Evolutionary conservation across 1,140 invertebrate genomes (phyloP).

Genomic region (Lasioglossum albipes): DNA sequence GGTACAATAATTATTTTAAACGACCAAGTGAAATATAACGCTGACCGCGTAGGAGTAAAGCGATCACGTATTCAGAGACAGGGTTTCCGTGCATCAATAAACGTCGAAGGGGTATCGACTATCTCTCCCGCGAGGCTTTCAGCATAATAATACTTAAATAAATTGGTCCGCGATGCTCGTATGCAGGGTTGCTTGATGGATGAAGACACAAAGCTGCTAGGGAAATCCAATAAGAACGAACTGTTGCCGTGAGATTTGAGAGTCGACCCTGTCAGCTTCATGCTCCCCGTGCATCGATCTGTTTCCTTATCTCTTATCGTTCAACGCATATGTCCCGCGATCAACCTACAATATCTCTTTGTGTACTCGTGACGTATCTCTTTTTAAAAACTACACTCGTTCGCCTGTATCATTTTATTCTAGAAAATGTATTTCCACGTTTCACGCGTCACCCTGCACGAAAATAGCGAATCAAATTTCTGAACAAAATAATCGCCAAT

Average conservation of each 20-base stretch:
- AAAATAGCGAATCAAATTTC: too few relatives aligned
- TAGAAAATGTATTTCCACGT: too few relatives aligned
- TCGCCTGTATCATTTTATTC: too few relatives aligned
- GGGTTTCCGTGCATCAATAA: not conserved
- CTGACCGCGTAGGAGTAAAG: not conserved
- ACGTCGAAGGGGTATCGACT: not conserved
- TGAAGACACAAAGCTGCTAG: constrained; percentile 27
- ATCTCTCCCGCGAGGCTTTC: constrained; percentile 7
- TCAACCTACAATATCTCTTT: not conserved
- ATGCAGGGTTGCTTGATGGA: constrained; percentile 26
- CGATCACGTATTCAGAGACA: not conserved
- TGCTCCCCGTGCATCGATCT: constrained; percentile 29
- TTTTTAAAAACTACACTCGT: not conserved
- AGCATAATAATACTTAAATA: constrained; percentile 38
- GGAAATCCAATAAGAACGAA: constrained; percentile 44
- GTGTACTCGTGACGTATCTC: not conserved
- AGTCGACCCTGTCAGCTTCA: not conserved
- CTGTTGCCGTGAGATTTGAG: constrained; percentile 31
- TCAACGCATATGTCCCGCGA: constrained; percentile 32
- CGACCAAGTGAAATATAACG: not conserved
- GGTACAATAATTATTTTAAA: not conserved
- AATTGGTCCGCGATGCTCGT: not conserved
- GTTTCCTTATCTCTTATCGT: constrained; percentile 47
- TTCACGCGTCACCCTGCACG: too few relatives aligned
- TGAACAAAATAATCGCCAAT: too few relatives aligned